A percentile compares a stretch with the other conserved stretches of the same genome.
Evolutionary conservation across 1,140 invertebrate genomes (phyloP).

Genomic region (Akabosia matsudoensis): DNA sequence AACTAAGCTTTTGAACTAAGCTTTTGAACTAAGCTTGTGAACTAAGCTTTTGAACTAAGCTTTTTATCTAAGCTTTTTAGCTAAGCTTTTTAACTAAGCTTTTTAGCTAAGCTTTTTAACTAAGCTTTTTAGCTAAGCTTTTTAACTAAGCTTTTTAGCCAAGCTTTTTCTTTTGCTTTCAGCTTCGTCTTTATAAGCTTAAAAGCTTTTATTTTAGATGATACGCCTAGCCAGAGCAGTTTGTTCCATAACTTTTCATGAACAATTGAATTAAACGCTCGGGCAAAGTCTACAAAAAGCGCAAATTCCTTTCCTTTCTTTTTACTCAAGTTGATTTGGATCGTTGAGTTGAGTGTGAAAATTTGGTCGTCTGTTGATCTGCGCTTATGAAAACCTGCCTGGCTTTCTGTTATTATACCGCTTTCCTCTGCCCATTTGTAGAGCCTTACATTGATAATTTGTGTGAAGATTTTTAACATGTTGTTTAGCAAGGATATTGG

Average conservation of each 20-base stretch:
- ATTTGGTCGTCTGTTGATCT: conserved; percentile 46
- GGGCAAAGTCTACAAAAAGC: conserved; percentile 46
- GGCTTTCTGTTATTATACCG: conserved; percentile 43
- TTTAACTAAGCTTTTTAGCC: too few relatives aligned
- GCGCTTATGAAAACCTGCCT: conserved; percentile 46
- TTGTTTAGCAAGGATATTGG: conserved; percentile 46
- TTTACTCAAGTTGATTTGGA: conserved; percentile 36
- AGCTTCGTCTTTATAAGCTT: too few relatives aligned
- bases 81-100: too few relatives aligned
- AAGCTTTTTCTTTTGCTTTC: too few relatives aligned
- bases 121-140: too few relatives aligned
- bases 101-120: too few relatives aligned
- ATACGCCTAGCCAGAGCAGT: conserved; percentile 40
- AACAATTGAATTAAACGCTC: conserved; percentile 45
- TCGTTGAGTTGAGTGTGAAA: conserved; percentile 40
- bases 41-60: too few relatives aligned
- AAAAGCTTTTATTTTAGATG: conserved; percentile 43
- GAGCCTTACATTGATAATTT: conserved; percentile 43
- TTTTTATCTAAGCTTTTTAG: too few relatives aligned
- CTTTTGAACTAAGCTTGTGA: too few relatives aligned
- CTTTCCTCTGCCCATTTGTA: conserved; percentile 35
- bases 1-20: too few relatives aligned
- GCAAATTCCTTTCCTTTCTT: conserved; percentile 35
- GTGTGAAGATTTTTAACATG: conserved; percentile 44
- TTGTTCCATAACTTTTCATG: conserved; percentile 45